Conservation (phyloP, 2,797 vertebrate genomes). For the Argyrosomus regius region DNA sequence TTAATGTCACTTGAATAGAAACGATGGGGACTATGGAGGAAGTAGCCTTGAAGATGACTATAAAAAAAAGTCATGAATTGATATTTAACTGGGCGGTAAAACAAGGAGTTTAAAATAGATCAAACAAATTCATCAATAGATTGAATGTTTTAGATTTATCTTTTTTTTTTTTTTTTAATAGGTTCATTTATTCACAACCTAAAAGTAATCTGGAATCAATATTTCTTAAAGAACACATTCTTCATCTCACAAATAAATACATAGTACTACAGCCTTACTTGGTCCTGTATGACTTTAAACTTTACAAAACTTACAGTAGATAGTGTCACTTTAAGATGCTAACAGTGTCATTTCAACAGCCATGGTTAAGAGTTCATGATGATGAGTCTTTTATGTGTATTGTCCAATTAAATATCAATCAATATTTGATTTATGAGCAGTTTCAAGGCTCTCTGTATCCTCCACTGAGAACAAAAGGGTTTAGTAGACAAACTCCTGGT, state of each 20-base stretch:
- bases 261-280: background rate
- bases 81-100: conserved; percentile 14
- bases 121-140: background rate
- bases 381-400: background rate
- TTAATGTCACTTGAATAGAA: conserved; percentile 54
- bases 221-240: background rate
- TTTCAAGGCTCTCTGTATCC: conserved; percentile 4
- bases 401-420: conserved; percentile 20
- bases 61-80: conserved; percentile 4
- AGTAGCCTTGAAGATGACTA: conserved; percentile 24
- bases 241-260: background rate
- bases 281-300: too few relatives aligned
- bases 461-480: conserved; percentile 8
- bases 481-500: conserved; percentile 34
- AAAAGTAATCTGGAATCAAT: background rate
- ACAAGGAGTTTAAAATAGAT: background rate
- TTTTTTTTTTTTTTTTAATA: background rate
- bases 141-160: background rate
- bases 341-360: background rate
- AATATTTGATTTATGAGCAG: conserved; percentile 16
- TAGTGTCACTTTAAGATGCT: background rate
- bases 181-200: background rate
- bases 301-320: background rate
- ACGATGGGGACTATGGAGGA: conserved; percentile 3
- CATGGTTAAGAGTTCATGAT: background rate